Conservation (phyloP, 2,888 invertebrate species). For the Lasioglossum figueresi region DNA sequence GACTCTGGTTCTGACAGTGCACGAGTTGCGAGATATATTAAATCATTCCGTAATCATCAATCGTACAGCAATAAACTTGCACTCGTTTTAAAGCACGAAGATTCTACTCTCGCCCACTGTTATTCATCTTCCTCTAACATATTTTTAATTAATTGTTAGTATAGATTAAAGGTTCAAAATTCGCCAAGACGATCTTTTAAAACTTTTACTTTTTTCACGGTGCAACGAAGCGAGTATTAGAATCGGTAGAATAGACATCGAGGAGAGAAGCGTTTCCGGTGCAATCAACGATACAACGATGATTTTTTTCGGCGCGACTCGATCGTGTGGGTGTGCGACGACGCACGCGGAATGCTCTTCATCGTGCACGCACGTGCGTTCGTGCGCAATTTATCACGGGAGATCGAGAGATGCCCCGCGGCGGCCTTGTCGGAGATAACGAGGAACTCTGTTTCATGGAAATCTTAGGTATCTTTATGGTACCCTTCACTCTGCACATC, state of each 20-base stretch:
- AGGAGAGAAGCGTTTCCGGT: neutral
- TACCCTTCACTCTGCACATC: slow-evolving; percentile 42
- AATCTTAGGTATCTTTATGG: slow-evolving; percentile 68
- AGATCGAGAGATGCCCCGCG: slow-evolving; percentile 68
- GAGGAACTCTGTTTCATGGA: slow-evolving; percentile 71
- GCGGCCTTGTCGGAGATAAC: slow-evolving; percentile 70
- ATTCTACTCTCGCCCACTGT: too few species aligned
- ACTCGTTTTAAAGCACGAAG: too few species aligned
- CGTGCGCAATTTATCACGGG: slow-evolving; percentile 73
- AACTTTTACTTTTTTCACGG: neutral
- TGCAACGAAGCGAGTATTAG: neutral
- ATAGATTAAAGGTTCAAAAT: too few species aligned
- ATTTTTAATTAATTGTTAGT: too few species aligned
- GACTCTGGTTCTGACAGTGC: too few species aligned
- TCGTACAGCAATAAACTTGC: too few species aligned
- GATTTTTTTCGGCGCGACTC: slow-evolving; percentile 9
- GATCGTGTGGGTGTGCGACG: slow-evolving; percentile 43
- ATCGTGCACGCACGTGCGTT: slow-evolving; percentile 66
- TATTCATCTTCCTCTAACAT: too few species aligned
- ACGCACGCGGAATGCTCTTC: slow-evolving; percentile 62
- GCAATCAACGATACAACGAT: neutral
- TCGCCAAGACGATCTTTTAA: neutral
- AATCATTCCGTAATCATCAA: too few species aligned
- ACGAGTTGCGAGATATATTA: too few species aligned
- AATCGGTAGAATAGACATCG: neutral